Evolutionary conservation across 2,113 vertebrate genomes (phyloP).

Genomic region (Tor tambroides): DNA sequence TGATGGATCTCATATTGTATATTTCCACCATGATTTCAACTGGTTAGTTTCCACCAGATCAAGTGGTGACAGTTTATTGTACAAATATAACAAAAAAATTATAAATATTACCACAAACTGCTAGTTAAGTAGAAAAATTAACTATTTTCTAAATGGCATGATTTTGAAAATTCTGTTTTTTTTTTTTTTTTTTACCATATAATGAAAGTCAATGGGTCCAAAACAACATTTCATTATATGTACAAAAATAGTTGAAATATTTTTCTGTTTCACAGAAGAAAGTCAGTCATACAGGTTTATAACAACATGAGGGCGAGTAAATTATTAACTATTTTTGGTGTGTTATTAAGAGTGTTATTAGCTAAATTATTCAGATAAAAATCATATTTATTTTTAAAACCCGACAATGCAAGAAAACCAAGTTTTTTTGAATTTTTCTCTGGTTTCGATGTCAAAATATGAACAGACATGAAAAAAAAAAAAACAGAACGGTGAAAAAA

Average conservation of each 20-base stretch:
- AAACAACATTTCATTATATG: not conserved
- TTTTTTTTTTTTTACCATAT: not conserved
- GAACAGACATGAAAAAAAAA: not conserved
- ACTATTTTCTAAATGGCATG: too few relatives aligned
- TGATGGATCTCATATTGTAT: slow-evolving; percentile 11
- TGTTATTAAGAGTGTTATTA: not conserved
- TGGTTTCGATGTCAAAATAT: not conserved
- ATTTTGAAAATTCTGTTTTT: not conserved
- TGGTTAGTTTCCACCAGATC: not conserved
- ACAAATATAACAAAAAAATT: not conserved
- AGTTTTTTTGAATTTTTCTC: too few relatives aligned
- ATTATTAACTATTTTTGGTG: too few relatives aligned
- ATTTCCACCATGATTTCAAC: not conserved
- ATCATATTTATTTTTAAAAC: too few relatives aligned
- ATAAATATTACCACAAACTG: not conserved
- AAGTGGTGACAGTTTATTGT: not conserved
- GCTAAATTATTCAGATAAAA: not conserved
- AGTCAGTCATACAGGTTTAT: too few relatives aligned
- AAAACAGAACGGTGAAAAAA: not conserved
- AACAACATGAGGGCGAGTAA: too few relatives aligned
- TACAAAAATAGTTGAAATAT: not conserved
- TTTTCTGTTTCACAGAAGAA: too few relatives aligned
- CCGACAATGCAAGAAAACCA: not conserved
- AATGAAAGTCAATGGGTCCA: not conserved
- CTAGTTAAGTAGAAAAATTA: not conserved